Evolutionary conservation across 1,140 invertebrate species (phyloP).

Genomic region (Patella vulgata): DNA sequence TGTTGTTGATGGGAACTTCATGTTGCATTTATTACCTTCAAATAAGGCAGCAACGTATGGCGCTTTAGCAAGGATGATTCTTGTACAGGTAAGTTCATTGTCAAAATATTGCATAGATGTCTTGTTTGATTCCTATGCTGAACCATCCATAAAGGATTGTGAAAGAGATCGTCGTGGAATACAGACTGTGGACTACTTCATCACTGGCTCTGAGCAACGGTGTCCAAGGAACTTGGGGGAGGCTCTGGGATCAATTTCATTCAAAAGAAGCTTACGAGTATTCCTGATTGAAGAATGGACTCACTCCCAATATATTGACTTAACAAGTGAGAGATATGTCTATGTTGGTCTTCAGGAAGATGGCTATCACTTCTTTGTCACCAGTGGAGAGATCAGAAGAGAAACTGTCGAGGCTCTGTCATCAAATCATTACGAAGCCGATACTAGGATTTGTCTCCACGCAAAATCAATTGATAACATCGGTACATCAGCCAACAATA

Average conservation of each 20-base stretch:
- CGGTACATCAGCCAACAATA: neutral
- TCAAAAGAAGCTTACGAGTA: conserved; percentile 17
- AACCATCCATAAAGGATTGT: conserved; percentile 20
- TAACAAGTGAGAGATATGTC: neutral
- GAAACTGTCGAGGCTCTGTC: conserved; percentile 5
- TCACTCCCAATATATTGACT: neutral
- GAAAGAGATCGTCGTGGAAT: conserved; percentile 8
- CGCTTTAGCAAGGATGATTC: conserved; percentile 2
- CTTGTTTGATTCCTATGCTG: conserved; percentile 20
- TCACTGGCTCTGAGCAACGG: conserved; percentile 1
- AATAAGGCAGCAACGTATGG: neutral
- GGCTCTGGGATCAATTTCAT: conserved; percentile 8
- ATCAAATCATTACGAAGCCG: conserved; percentile 30
- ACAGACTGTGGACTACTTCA: neutral
- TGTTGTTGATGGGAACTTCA: conserved; percentile 20
- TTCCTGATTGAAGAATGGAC: conserved; percentile 23
- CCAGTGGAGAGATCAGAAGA: neutral
- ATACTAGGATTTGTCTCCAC: conserved; percentile 27
- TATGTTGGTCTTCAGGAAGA: conserved; percentile 12
- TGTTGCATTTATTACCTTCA: conserved; percentile 7
- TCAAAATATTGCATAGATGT: conserved; percentile 15
- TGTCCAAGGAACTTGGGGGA: conserved; percentile 9
- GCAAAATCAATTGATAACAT: conserved; percentile 11
- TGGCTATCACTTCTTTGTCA: conserved; percentile 8
- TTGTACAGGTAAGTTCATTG: neutral